Conservation (phyloP, 2,797 vertebrate genomes). For the Oceanodroma leucorhoa region DNA sequence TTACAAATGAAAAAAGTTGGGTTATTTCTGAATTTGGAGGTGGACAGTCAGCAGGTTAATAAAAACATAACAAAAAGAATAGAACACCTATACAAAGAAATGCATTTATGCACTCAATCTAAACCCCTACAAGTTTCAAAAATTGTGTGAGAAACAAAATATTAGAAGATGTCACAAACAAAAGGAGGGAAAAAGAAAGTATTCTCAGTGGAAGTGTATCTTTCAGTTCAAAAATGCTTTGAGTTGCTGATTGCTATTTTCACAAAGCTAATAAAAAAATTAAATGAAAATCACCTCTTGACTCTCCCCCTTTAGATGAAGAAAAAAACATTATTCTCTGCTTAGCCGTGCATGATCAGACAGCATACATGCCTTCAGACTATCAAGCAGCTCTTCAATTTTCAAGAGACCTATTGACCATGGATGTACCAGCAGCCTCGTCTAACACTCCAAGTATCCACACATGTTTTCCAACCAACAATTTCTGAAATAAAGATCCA, state of each 20-base stretch:
- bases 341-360: fast-evolving
- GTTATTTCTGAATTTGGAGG: not conserved
- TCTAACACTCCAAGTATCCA: not conserved
- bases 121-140: fast-evolving
- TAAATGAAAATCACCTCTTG: not conserved
- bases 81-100: not conserved
- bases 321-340: not conserved
- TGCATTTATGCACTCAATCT: fast-evolving
- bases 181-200: not conserved
- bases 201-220: not conserved
- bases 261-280: not conserved
- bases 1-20: not conserved
- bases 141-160: not conserved
- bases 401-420: not conserved
- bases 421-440: not conserved
- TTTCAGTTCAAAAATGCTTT: not conserved
- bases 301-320: not conserved
- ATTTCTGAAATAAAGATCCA: not conserved
- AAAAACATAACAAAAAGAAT: not conserved
- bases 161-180: not conserved
- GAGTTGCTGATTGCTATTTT: not conserved
- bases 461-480: fast-evolving
- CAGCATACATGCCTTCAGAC: not conserved
- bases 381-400: not conserved
- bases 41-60: not conserved